These are phyloP conservation scores for Margarornis squamiger DNA, from an alignment of 2,797 vertebrate species.

Conservation along the genomic window DNA sequence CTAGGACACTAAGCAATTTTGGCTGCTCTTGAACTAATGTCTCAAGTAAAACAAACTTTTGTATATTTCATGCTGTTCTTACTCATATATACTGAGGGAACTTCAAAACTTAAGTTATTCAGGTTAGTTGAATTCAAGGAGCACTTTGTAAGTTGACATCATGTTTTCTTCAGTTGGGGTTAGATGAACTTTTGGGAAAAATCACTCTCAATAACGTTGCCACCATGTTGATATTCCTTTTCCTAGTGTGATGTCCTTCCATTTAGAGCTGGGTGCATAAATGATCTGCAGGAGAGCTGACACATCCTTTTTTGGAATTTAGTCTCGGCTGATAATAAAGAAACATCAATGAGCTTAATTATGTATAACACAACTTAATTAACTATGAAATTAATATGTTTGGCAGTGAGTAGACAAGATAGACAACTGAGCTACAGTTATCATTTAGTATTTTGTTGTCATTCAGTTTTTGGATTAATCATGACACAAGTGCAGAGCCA, in stretches of 20 bases:
- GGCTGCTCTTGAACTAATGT: neutral
- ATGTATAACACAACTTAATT: neutral
- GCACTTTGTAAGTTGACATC: neutral
- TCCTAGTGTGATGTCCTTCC: neutral
- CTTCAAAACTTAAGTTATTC: neutral
- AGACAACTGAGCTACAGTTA: neutral
- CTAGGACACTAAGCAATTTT: neutral
- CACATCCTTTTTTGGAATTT: neutral
- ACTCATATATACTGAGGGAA: neutral
- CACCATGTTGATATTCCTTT: neutral
- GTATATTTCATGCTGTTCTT: neutral
- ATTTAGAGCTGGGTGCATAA: neutral
- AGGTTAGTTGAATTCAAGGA: neutral
- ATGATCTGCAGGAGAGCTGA: neutral
- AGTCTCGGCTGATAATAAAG: neutral
- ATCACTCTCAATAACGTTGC: accelerated
- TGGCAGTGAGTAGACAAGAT: neutral
- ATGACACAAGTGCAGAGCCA: neutral
- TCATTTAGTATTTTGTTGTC: neutral
- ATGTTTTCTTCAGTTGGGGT: neutral
- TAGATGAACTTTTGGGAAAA: neutral
- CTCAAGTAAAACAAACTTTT: conserved; percentile 19
- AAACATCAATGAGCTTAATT: neutral
- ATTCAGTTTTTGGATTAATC: neutral
- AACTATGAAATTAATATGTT: neutral